Base-by-base conservation (phyloP, 2,888 invertebrate genomes). In the Caenorhabditis sp. region DNA sequence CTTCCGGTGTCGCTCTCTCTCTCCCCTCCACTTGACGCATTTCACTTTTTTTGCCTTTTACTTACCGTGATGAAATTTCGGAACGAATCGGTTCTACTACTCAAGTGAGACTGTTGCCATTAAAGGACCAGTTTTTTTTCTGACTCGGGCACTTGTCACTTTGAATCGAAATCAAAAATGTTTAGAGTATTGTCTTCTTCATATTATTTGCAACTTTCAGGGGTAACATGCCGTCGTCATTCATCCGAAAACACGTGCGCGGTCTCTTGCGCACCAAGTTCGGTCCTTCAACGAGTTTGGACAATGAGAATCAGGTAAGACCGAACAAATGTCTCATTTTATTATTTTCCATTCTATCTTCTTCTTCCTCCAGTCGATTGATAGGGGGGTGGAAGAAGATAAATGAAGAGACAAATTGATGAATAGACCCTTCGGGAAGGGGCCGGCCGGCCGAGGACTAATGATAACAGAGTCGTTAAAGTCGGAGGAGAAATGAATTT, bases 231-330 rank as follows among this genome's bases (percentile, higher is more conserved):
- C 80, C 79, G 41, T 77, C 82, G 15, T 85, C 86, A 13, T 86
- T 83, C 66, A 79, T 86, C 39, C 70, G 85, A 56, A 85, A 85
- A 59, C 86, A 83, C 59, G 85, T 86, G 26, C 78, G 83, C 3
- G 83, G 85, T 8, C 78, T 86, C 30, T 52, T 86, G 11, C 79
- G 83, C 39, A 83, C 65, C 39, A 86, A 85, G 22, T 85, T 86
- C 63, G 83, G 83, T 56, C 80, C 84, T 27, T 80, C 81, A 27
- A 72, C 74, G 17, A 79, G 78, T 46, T 32, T 79, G 45, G 78
- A 81, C 55, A 66, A 53, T 5, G 63, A 71, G 22, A 71, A 56
- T 56, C 58, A 65, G 52, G 75, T 62, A 26, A 50, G 26, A 37
- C 30, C 6, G 30, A 39, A 2, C 27, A 27, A 41, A 20, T 30